phyloP scores from a whole-genome alignment of 1,140 invertebrate species.

The Diabrotica undecimpunctata region DNA sequence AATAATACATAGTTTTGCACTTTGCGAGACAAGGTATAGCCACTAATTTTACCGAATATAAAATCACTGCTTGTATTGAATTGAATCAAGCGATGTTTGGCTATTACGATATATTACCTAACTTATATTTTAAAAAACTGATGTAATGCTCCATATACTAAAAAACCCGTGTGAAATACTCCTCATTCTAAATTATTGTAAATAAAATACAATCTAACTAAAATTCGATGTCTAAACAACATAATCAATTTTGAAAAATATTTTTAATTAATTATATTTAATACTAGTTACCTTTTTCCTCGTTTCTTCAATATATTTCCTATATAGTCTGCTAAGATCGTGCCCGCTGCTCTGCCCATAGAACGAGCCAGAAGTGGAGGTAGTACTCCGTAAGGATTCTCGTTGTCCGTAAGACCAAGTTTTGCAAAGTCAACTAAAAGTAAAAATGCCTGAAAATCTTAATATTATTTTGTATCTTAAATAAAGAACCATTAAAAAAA shows the following conservation, averaged over 20 bases:
- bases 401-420: slow-evolving; percentile 76
- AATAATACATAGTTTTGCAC: no score
- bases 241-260: slow-evolving; percentile 10
- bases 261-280: slow-evolving; percentile 21
- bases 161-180: no score
- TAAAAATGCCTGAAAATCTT: slow-evolving; percentile 7
- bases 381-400: slow-evolving; percentile 77
- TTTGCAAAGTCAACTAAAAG: slow-evolving; percentile 77
- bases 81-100: no score
- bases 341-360: slow-evolving; percentile 66
- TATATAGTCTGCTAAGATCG: slow-evolving; percentile 62
- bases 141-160: no score
- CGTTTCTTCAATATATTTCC: slow-evolving; percentile 63
- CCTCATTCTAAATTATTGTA: no score
- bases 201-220: no score
- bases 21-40: no score
- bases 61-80: no score
- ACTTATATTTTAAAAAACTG: no score
- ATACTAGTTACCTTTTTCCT: slow-evolving; percentile 54
- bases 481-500: neutral
- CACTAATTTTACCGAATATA: no score
- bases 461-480: neutral
- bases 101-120: no score
- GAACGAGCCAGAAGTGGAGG: slow-evolving; percentile 66
- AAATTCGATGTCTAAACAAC: no score